Conservation (phyloP, 2,113 vertebrate species). For the Chloebia gouldiae region DNA sequence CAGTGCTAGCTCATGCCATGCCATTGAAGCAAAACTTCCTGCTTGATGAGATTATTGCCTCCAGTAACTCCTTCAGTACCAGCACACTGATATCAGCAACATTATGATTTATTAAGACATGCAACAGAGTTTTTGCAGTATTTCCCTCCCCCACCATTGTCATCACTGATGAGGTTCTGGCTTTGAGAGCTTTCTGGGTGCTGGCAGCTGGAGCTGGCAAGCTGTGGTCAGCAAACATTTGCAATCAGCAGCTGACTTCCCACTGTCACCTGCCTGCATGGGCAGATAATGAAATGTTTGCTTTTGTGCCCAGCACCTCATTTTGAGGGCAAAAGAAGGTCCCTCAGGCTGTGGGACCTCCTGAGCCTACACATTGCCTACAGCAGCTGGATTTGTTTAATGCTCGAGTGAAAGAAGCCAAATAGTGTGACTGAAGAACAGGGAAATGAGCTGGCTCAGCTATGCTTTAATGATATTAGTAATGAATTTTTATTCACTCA, state of each 20-base stretch:
- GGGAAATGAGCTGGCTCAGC: not conserved
- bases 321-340: not conserved
- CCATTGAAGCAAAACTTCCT: not conserved
- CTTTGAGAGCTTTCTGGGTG: slow-evolving; percentile 6
- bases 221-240: slow-evolving; percentile 9
- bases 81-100: not conserved
- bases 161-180: not conserved
- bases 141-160: not conserved
- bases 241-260: not conserved
- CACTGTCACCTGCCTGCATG: not conserved
- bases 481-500: not conserved
- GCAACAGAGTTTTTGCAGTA: not conserved
- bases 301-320: not conserved
- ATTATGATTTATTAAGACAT: not conserved
- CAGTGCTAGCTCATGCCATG: not conserved
- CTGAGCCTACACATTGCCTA: not conserved
- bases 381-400: not conserved
- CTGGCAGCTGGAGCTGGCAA: not conserved
- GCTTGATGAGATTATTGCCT: not conserved
- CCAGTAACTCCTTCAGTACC: not conserved
- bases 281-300: not conserved
- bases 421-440: not conserved
- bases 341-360: not conserved
- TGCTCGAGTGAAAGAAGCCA: not conserved
- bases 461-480: not conserved